phyloP scores from a whole-genome alignment of 53 echinoderm and acorn worm genomes.

The Mesocentrotus franciscanus region DNA sequence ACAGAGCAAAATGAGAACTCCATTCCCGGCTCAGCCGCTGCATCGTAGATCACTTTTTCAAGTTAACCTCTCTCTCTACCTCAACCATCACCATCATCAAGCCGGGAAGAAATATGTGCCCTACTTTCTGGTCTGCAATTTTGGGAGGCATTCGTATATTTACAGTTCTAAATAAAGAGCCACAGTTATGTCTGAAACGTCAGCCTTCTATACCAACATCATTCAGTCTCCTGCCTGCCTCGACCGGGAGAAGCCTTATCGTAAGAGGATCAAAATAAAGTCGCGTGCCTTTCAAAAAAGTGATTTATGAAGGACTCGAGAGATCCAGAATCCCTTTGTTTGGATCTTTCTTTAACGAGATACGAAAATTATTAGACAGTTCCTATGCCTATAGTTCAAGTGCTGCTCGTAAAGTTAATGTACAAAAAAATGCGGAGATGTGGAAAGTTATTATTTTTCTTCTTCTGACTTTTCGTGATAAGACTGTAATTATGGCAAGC shows the following conservation, averaged over 20 bases:
- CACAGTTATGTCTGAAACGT: constrained; percentile 10
- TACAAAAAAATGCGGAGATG: too few relatives aligned
- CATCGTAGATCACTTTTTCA: background rate
- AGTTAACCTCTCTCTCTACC: background rate
- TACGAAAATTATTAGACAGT: background rate
- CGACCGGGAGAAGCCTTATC: background rate
- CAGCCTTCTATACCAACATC: background rate
- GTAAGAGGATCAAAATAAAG: constrained; percentile 45
- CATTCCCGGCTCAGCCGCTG: background rate
- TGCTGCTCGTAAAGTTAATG: too few relatives aligned
- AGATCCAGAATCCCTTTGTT: background rate
- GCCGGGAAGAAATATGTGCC: constrained; percentile 17
- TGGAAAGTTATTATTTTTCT: too few relatives aligned
- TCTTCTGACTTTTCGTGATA: too few relatives aligned
- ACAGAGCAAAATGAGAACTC: too few relatives aligned
- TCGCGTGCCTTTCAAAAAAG: constrained; percentile 42
- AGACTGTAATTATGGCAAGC: too few relatives aligned
- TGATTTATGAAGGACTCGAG: constrained; percentile 35
- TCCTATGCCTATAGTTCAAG: too few relatives aligned
- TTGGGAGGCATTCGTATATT: constrained; percentile 53
- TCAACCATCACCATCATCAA: background rate
- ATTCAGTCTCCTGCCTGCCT: background rate
- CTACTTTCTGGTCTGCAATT: background rate
- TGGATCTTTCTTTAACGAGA: background rate
- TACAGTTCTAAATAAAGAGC: constrained; percentile 52